A percentile compares a stretch with the other conserved stretches of the same genome.
These are phyloP conservation scores for Zygothrica quintamaculata DNA, from an alignment of 2,888 invertebrate species.

Conservation along the genomic window DNA sequence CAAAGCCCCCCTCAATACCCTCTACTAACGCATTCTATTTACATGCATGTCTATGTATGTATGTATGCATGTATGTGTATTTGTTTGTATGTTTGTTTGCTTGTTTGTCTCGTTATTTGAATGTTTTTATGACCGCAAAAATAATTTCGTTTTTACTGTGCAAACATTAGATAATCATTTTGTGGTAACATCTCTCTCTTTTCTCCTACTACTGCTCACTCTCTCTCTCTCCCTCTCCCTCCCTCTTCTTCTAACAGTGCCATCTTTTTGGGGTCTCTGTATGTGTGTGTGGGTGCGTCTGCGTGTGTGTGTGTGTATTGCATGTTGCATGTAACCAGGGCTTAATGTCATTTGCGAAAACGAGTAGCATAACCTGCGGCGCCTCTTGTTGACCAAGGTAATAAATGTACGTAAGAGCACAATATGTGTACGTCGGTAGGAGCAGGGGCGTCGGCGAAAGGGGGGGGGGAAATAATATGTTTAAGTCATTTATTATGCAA, in stretches of 20 bases:
- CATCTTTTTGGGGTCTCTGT: neutral
- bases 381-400: constrained; percentile 36
- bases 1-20: no score
- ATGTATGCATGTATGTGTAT: constrained; percentile 6
- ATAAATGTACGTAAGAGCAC: constrained; percentile 34
- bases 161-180: constrained; percentile 79
- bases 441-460: constrained; percentile 6
- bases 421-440: neutral
- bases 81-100: constrained; percentile 6
- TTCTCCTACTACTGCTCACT: no score
- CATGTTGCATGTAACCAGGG: constrained; percentile 1
- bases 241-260: neutral
- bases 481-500: constrained; percentile 63
- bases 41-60: no score
- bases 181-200: constrained; percentile 30
- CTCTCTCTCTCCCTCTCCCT: neutral
- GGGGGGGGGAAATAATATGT: constrained; percentile 30
- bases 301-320: constrained; percentile 17
- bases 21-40: no score
- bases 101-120: constrained; percentile 12
- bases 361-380: constrained; percentile 50
- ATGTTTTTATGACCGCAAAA: constrained; percentile 67
- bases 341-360: constrained; percentile 51
- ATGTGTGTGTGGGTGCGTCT: constrained; percentile 16
- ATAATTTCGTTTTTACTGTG: constrained; percentile 75